phyloP scores from a whole-genome alignment of 30 jellyfish, hydroid and myxozoan genomes.

The Haliclystus octoradiatus region DNA sequence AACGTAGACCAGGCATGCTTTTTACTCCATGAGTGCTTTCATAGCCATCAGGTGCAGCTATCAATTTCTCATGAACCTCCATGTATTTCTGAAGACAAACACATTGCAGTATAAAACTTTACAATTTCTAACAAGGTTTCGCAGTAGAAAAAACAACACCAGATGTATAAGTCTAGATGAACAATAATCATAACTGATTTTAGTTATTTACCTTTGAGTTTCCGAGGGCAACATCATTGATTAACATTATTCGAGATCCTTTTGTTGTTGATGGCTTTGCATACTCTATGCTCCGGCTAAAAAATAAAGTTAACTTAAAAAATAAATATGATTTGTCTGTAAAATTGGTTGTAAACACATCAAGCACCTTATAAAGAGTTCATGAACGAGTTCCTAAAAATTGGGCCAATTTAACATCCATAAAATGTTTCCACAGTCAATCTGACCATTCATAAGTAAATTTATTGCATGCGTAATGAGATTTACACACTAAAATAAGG shows the following conservation, averaged over 20 bases:
- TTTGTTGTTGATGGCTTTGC: slow-evolving; percentile 51
- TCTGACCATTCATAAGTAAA: no score
- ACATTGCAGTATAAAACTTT: not conserved
- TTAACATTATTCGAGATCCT: slow-evolving; percentile 57
- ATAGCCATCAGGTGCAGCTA: slow-evolving; percentile 65
- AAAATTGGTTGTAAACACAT: no score
- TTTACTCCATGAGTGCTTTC: slow-evolving; percentile 79
- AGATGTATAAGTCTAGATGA: not conserved
- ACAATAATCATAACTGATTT: not conserved
- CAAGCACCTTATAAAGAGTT: no score
- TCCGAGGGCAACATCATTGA: slow-evolving; percentile 70
- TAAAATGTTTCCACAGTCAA: no score
- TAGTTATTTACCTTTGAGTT: slow-evolving; percentile 34
- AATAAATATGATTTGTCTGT: no score
- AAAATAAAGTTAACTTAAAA: no score
- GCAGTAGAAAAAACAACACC: not conserved
- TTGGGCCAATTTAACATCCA: no score
- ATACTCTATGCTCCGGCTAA: slow-evolving; percentile 48
- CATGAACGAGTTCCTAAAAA: no score
- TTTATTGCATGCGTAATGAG: no score
- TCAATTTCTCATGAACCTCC: slow-evolving; percentile 26
- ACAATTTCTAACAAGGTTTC: not conserved
- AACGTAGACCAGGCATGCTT: not conserved
- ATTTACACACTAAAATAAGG: no score
- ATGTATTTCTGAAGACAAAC: slow-evolving; percentile 9